Conservation (phyloP, 2,888 invertebrate genomes). For the Gymnosoma rotundatum region DNA sequence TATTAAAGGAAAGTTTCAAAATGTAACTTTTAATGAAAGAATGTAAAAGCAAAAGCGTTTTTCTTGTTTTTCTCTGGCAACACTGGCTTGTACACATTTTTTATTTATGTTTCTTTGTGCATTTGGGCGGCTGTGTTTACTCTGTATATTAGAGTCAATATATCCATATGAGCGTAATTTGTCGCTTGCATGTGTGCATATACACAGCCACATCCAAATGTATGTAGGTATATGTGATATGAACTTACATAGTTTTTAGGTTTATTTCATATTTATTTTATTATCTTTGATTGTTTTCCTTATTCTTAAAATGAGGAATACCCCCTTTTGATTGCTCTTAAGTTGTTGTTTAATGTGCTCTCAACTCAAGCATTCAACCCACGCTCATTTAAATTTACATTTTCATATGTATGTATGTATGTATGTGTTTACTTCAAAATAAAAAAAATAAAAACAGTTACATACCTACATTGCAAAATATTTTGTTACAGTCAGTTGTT, state of each 20-base stretch:
- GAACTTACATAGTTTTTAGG: not conserved
- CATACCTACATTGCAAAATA: too few species aligned
- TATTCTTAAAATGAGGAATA: slow-evolving; percentile 63
- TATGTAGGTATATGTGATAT: not conserved
- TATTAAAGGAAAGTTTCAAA: too few species aligned
- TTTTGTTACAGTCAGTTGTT: slow-evolving; percentile 10
- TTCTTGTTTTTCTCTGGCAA: too few species aligned
- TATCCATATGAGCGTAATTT: not conserved
- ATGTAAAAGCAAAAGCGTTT: too few species aligned
- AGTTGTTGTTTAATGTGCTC: not conserved
- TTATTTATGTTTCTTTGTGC: too few species aligned
- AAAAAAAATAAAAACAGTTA: too few species aligned
- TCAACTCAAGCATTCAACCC: slow-evolving; percentile 21
- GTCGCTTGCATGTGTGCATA: not conserved
- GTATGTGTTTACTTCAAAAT: too few species aligned
- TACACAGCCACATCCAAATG: not conserved
- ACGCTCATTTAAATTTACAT: slow-evolving; percentile 21
- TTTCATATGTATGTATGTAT: too few species aligned
- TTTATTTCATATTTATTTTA: not conserved
- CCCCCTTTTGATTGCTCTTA: slow-evolving; percentile 45
- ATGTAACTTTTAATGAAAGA: too few species aligned
- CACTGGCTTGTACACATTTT: too few species aligned
- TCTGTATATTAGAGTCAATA: too few species aligned
- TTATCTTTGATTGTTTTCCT: not conserved
- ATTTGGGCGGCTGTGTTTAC: too few species aligned